phyloP scores from a whole-genome alignment of 2,797 vertebrate species.

The Silurus lanzhouensis region DNA sequence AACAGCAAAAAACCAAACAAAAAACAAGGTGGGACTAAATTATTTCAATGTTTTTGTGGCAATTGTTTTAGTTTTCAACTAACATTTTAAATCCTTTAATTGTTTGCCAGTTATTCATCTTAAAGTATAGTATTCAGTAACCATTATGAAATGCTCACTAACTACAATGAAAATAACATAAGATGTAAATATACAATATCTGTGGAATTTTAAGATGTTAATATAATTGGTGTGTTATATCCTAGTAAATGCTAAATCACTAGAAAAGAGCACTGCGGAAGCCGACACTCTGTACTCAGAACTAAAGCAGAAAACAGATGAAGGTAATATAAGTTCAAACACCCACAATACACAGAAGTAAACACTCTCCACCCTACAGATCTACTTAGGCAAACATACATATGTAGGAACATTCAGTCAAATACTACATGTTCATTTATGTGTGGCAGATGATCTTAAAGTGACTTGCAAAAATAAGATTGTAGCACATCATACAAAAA shows the following conservation, averaged over 20 bases:
- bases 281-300: slow-evolving; percentile 4
- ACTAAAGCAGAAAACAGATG: neutral
- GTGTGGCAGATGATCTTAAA: neutral
- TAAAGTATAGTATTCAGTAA: neutral
- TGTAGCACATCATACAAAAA: no score
- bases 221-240: neutral
- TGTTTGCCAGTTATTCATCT: neutral
- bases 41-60: neutral
- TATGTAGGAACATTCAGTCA: neutral
- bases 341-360: neutral
- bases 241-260: neutral
- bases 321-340: neutral
- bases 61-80: neutral
- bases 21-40: neutral
- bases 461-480: no score
- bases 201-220: neutral
- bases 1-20: neutral
- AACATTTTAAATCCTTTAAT: neutral
- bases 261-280: neutral
- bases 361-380: neutral
- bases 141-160: neutral
- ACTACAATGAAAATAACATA: neutral
- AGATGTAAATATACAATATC: neutral
- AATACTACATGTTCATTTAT: neutral
- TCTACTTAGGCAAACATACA: neutral